Evolutionary conservation across 2,113 vertebrate species (phyloP), one percentile per base, ranked within the genome.

Genomic region (Callithrix jacchus): DNA sequence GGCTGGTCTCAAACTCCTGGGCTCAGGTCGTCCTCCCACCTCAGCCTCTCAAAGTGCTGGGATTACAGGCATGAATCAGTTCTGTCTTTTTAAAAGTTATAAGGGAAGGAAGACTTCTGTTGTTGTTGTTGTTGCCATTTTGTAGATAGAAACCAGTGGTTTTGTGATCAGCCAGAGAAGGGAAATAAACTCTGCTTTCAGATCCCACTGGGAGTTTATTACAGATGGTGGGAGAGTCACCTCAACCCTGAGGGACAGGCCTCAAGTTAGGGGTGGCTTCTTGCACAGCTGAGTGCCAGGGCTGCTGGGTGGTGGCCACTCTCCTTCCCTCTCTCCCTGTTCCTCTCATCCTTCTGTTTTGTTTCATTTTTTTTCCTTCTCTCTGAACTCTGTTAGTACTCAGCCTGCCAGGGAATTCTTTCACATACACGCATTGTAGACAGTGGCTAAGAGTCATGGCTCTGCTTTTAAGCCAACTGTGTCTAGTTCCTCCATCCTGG

Each of bases 341-440:
- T 47, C 56, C 18, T 47, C 40, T 25, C 10, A 3, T 13, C 14
- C 37, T 49, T 71, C 23, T 58, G 0, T 6, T 56, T 66, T 54
- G 20, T 40, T 42, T 23, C 37, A 8, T 25, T 58, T 27, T 21
- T 45, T 32, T 16, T 32, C 8, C 54, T 73, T 27, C 35, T n/a
- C n/a, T 40, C 40, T 58, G 74, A 37, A 30, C 32, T n/a, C 71
- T 54, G 35, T 52, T 45, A 58, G 49, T 49, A 8, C 16, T n/a
- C 1, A 54, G 27, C 64, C 30, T 18, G 32, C 52, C 2, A n/a
- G 66, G 32, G 32, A 10, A 40, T 83, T 64, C 9, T 13, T 77
- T 18, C 5, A 0, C 25, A 6, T 17, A 23, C 30, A 2, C 20
- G 10, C 0, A 0, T 10, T 54, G 21, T 4, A 64, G 32, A 4